phyloP scores from a whole-genome alignment of 2,113 vertebrate genomes.

The Labeo catla region DNA sequence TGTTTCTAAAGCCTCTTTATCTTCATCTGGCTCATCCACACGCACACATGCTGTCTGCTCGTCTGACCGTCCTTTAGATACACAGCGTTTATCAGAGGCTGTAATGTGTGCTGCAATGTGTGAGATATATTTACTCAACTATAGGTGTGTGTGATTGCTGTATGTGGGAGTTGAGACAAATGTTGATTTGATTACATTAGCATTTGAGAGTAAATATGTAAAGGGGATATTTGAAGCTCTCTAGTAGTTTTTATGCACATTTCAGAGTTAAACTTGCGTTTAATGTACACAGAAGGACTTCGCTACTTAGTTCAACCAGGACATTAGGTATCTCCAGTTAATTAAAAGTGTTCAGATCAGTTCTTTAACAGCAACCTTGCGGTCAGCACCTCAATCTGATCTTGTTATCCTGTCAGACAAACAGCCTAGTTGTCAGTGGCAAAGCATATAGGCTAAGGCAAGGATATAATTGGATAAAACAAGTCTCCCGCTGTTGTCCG shows the following conservation, averaged over 20 bases:
- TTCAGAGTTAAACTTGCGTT: neutral
- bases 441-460: conserved; percentile 18
- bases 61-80: conserved; percentile 16
- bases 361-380: conserved; percentile 3
- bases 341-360: conserved; percentile 3
- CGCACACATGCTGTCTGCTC: conserved; percentile 28
- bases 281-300: neutral
- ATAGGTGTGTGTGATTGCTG: neutral
- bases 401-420: conserved; percentile 27
- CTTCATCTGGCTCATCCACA: conserved; percentile 46
- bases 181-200: neutral
- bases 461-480: conserved; percentile 47
- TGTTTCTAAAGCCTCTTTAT: conserved; percentile 43
- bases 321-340: conserved; percentile 10
- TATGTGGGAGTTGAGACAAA: neutral
- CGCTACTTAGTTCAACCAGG: neutral
- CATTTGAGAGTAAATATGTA: neutral
- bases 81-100: neutral
- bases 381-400: conserved; percentile 30
- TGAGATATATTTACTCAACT: neutral
- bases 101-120: conserved; percentile 14
- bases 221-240: neutral
- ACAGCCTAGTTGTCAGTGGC: neutral
- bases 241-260: neutral
- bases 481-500: conserved; percentile 20